Evolutionary conservation across 30 jellyfish, hydroid and myxozoan genomes (phyloP), one percentile per base, ranked within the genome.

Genomic region (Turritopsis dohrnii): DNA sequence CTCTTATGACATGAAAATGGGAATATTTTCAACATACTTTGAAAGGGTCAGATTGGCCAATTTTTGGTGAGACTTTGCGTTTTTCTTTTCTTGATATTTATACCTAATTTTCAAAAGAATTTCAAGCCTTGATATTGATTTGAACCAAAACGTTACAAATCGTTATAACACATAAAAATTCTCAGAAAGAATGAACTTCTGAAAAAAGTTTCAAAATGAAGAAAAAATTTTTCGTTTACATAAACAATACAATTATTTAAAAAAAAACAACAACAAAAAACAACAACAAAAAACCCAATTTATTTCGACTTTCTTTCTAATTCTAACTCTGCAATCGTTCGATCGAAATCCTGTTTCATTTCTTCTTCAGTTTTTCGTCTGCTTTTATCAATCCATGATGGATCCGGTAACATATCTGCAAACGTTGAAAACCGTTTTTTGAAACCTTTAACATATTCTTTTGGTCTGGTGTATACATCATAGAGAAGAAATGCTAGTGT

Each of bases 351-450:
- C 26, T 8, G 85, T 29, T 90, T 95, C 90, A 90, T 88, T 65
- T 90, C 89, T 28, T 31, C 94, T 16, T 88, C 89, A 22, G 90
- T 82, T 71, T 90, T 90, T 23, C 97, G 60, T 41, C 96, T 71
- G 20, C 89, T 73, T 53, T 81, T 84, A 73, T 90, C 97, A 16
- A 66, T 53, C 94, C 79, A 26, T 1, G 94, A 20, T 1, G 97
- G 97, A 71, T 90, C 97, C 0, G 97, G 97, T 52, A 72, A 79
- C 65, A 86, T 86, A 21, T 87, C 81, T 1, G 83, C 90, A 75
- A 69, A n/a, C 24, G 96, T 66, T 24, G 83, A 83, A 65, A 90
- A 90, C 5, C 90, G 89, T 18, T 81, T 79, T 41, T 80, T 77
- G 86, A 90, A 86, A 8, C 92, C 96, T 28, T 76, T 81, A 31